phyloP scores from a whole-genome alignment of 2,113 vertebrate genomes.

The Lagopus leucura region DNA sequence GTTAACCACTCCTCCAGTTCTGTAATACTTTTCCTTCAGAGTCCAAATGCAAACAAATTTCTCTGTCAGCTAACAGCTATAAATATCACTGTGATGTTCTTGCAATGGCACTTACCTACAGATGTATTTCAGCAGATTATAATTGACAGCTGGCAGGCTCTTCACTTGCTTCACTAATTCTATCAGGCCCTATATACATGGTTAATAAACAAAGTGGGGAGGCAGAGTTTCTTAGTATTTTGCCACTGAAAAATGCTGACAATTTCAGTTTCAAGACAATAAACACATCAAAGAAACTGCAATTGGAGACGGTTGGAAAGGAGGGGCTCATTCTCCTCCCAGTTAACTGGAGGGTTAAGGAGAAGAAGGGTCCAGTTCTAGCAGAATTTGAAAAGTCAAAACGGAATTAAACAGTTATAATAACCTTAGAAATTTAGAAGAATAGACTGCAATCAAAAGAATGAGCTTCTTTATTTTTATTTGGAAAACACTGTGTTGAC shows the following conservation, averaged over 20 bases:
- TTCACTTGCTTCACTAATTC: constrained; percentile 90
- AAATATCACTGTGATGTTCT: neutral
- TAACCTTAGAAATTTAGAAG: neutral
- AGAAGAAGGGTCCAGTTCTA: neutral
- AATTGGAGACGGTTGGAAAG: neutral
- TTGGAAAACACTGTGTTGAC: neutral
- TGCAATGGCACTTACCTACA: constrained; percentile 86
- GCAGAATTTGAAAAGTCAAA: neutral
- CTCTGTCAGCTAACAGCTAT: neutral
- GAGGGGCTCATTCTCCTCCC: neutral
- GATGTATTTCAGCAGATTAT: constrained; percentile 96
- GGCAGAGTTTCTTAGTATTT: neutral
- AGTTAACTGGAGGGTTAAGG: neutral
- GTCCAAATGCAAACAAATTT: neutral
- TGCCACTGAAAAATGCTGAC: neutral
- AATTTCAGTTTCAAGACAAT: neutral
- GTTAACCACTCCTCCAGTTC: neutral
- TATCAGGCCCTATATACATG: constrained; percentile 84
- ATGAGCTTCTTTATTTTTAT: neutral
- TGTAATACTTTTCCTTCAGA: neutral
- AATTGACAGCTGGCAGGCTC: constrained; percentile 92
- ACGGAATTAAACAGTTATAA: neutral
- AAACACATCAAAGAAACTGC: neutral
- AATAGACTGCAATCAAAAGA: neutral
- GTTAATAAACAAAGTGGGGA: neutral